Conservation (phyloP, 2,888 invertebrate genomes). For the Entomobrya proxima region DNA sequence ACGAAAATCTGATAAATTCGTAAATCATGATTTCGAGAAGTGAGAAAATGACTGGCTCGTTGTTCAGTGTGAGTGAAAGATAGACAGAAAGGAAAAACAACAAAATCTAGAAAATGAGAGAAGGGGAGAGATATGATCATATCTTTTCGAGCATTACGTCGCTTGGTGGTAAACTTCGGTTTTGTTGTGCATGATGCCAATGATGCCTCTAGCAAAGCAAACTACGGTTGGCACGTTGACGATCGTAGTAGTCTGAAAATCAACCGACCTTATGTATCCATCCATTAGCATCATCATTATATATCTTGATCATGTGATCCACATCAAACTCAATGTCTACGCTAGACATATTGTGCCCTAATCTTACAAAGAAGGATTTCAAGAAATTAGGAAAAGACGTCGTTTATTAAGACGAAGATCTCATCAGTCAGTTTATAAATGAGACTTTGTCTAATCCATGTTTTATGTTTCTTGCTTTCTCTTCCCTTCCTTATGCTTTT, state of each 20-base stretch:
- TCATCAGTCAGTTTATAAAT: slow-evolving; percentile 6
- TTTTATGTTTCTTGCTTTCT: no score
- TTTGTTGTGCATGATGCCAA: neutral
- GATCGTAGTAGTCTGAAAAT: neutral
- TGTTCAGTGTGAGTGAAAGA: neutral
- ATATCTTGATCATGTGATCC: neutral
- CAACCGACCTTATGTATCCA: neutral
- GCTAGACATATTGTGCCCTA: slow-evolving; percentile 13
- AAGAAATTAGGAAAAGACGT: slow-evolving; percentile 46
- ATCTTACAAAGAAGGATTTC: slow-evolving; percentile 37
- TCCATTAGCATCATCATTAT: neutral
- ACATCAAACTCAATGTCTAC: neutral
- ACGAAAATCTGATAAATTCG: slow-evolving; percentile 54
- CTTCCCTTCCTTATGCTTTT: slow-evolving; percentile 17
- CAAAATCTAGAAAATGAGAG: neutral
- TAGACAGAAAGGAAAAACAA: neutral
- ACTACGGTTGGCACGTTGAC: neutral
- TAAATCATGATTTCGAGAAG: slow-evolving; percentile 59
- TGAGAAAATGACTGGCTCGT: slow-evolving; percentile 29
- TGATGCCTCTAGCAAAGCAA: slow-evolving; percentile 12
- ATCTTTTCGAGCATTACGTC: neutral
- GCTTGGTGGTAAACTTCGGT: no score
- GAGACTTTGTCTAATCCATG: no score
- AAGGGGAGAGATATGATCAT: slow-evolving; percentile 21
- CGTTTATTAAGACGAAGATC: slow-evolving; percentile 53